A percentile compares a stretch with the other conserved stretches of the same genome.
phyloP scores from a whole-genome alignment of 2,888 invertebrate genomes.

The Hecatera dysodea region DNA sequence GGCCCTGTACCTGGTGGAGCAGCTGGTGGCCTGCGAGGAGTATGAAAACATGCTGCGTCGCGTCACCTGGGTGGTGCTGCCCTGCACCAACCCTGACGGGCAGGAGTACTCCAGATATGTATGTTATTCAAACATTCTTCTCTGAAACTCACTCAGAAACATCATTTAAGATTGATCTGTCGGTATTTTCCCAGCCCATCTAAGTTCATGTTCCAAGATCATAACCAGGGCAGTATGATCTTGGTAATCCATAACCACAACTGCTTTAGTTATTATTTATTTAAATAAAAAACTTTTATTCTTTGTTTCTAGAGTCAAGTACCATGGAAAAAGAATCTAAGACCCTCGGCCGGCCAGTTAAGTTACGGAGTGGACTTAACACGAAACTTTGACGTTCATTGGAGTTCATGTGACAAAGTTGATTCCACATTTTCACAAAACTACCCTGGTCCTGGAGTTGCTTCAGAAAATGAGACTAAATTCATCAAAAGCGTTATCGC shows the following conservation, averaged over 20 bases:
- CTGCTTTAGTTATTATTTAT: background rate
- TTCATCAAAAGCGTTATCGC: conserved; percentile 90
- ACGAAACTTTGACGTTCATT: conserved; percentile 82
- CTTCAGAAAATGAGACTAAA: conserved; percentile 92
- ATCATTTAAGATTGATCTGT: no score
- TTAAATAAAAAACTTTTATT: background rate
- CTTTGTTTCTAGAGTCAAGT: conserved; percentile 64
- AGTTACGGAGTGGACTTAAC: conserved; percentile 82
- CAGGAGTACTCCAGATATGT: conserved; percentile 81
- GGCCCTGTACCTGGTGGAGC: conserved; percentile 80
- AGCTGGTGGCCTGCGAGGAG: conserved; percentile 82
- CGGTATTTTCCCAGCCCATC: no score
- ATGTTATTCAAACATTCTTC: conserved; percentile 56
- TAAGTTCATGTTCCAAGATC: no score
- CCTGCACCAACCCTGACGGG: conserved; percentile 84
- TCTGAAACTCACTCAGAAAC: background rate
- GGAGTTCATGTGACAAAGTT: conserved; percentile 72
- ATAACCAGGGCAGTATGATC: no score
- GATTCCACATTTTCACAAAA: conserved; percentile 72
- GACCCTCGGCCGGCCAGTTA: conserved; percentile 63
- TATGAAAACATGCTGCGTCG: conserved; percentile 74
- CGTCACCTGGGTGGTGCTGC: conserved; percentile 82
- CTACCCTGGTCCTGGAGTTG: conserved; percentile 91
- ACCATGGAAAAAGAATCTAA: conserved; percentile 81
- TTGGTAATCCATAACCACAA: no score